These are phyloP conservation scores for Ormyrus nitidulus DNA, from an alignment of 2,888 invertebrate genomes.

Conservation along the genomic window DNA sequence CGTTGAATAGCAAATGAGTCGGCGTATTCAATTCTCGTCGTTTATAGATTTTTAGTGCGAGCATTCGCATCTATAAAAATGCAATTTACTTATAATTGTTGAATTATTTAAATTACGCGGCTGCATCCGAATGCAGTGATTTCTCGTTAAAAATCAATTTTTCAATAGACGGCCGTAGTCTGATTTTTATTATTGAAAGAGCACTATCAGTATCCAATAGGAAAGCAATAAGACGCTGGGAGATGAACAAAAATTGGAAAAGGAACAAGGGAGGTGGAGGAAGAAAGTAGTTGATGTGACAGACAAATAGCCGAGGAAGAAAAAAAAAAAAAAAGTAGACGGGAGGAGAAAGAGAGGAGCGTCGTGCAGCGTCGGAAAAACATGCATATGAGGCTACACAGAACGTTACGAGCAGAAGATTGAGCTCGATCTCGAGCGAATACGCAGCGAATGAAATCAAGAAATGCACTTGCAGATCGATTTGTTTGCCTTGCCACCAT, in stretches of 20 bases:
- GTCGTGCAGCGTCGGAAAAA: background rate
- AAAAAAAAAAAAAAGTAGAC: background rate
- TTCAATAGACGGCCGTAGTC: background rate
- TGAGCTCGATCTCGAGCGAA: constrained; percentile 35
- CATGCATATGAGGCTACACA: constrained; percentile 12
- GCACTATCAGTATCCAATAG: no score
- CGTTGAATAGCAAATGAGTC: no score
- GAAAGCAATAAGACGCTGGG: no score
- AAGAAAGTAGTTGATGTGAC: background rate
- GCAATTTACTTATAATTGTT: no score
- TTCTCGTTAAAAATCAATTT: background rate
- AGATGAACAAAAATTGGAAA: background rate
- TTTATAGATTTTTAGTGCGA: no score
- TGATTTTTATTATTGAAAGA: no score
- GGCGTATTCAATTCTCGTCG: no score
- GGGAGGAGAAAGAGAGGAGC: background rate
- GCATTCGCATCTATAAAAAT: no score
- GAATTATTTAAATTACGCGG: no score
- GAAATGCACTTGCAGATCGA: constrained; percentile 68
- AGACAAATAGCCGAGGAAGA: background rate
- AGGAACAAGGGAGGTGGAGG: background rate
- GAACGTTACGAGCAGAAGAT: constrained; percentile 34
- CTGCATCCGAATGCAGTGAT: no score
- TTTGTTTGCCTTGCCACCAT: constrained; percentile 66
- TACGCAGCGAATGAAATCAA: constrained; percentile 63